Evolutionary conservation across 2,797 vertebrate species (phyloP).

Genomic region (Echeneis naucrates): DNA sequence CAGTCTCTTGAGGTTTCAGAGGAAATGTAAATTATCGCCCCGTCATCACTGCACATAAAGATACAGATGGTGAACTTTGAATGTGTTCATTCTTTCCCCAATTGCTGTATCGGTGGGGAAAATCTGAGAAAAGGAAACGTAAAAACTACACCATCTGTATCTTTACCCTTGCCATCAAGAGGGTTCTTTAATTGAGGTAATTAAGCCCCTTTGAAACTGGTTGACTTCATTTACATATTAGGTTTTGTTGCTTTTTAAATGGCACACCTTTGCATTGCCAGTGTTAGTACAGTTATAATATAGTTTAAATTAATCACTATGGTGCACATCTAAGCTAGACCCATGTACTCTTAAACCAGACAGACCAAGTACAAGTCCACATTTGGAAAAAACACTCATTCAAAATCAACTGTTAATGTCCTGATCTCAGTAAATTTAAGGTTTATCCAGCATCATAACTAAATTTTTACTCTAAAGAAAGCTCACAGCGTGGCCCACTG

Average conservation of each 20-base stretch:
- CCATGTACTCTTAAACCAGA: not conserved
- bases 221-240: conserved; percentile 71
- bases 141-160: conserved; percentile 74
- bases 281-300: conserved; percentile 14
- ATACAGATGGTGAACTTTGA: conserved; percentile 74
- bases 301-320: conserved; percentile 17
- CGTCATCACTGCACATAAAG: conserved; percentile 45
- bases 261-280: conserved; percentile 47
- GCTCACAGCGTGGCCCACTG: not conserved
- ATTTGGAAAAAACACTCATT: not conserved
- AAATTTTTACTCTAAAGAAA: not conserved
- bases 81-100: conserved; percentile 65
- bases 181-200: conserved; percentile 70
- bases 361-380: not conserved
- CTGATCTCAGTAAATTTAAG: too few relatives aligned
- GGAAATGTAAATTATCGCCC: conserved; percentile 61
- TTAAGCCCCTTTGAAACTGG: conserved; percentile 67
- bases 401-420: not conserved
- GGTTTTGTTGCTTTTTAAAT: conserved; percentile 62
- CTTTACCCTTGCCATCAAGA: conserved; percentile 66
- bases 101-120: conserved; percentile 63
- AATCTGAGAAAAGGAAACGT: conserved; percentile 65
- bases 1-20: conserved; percentile 49
- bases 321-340: not conserved
- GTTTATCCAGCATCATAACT: not conserved